phyloP scores from a whole-genome alignment of 2,888 invertebrate species.

The Idaea biselata region DNA sequence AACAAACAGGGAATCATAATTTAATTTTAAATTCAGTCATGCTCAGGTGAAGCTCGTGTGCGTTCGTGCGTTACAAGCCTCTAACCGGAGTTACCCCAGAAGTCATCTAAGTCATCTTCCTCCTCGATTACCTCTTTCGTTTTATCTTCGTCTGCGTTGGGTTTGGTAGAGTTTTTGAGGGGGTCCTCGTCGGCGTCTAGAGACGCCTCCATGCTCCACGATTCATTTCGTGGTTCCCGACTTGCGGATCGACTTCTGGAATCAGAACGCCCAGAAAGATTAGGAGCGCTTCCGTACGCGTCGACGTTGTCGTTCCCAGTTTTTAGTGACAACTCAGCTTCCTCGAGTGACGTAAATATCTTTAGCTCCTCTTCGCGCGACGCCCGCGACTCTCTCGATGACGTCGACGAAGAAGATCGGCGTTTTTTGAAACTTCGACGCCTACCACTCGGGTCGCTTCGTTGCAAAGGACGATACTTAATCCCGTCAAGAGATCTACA shows the following conservation, averaged over 20 bases:
- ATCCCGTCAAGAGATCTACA: slow-evolving; percentile 84
- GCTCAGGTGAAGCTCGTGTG: slow-evolving; percentile 64
- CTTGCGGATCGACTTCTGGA: slow-evolving; percentile 73
- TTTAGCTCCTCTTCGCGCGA: slow-evolving; percentile 83
- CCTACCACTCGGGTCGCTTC: slow-evolving; percentile 82
- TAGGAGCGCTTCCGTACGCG: slow-evolving; percentile 70
- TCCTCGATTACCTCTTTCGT: slow-evolving; percentile 69
- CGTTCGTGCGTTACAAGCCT: slow-evolving; percentile 57
- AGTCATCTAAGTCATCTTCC: slow-evolving; percentile 61
- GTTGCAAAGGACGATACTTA: slow-evolving; percentile 81
- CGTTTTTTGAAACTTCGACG: slow-evolving; percentile 82
- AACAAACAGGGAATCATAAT: slow-evolving; percentile 56
- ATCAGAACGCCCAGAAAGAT: slow-evolving; percentile 75
- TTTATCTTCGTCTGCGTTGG: slow-evolving; percentile 70
- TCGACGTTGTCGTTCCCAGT: slow-evolving; percentile 44
- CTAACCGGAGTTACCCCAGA: slow-evolving; percentile 73
- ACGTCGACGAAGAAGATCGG: slow-evolving; percentile 81
- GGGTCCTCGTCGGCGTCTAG: slow-evolving; percentile 49
- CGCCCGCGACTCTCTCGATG: slow-evolving; percentile 81
- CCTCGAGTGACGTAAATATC: slow-evolving; percentile 83
- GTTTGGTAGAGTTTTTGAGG: slow-evolving; percentile 56
- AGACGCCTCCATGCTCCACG: slow-evolving; percentile 53
- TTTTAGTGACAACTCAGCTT: slow-evolving; percentile 78
- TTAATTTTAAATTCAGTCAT: slow-evolving; percentile 72
- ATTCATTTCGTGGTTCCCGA: slow-evolving; percentile 59